These are phyloP conservation scores for Aphelocoma coerulescens DNA, from an alignment of 2,113 vertebrate genomes.

Conservation along the genomic window DNA sequence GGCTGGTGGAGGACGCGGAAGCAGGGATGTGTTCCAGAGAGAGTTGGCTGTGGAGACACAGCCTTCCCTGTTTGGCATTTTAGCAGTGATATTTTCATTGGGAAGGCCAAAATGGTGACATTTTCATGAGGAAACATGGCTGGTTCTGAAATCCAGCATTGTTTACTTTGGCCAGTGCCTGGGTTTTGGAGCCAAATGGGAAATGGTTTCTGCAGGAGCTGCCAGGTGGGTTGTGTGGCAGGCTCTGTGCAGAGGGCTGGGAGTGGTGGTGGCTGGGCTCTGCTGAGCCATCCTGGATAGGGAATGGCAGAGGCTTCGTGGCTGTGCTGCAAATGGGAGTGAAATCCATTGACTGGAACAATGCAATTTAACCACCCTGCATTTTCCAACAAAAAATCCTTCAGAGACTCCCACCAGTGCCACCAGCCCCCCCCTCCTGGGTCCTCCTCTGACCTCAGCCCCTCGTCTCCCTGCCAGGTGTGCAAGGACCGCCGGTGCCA, in stretches of 20 bases:
- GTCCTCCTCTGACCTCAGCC: background rate
- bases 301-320: background rate
- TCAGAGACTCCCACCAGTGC: background rate
- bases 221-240: background rate
- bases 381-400: fast-evolving
- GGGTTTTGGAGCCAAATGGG: background rate
- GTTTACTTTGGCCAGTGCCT: background rate
- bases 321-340: background rate
- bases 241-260: background rate
- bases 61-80: background rate
- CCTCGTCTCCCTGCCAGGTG: conserved; percentile 73
- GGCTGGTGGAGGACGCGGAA: background rate
- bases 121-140: background rate
- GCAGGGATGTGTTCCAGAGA: background rate
- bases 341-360: background rate
- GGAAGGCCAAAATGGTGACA: background rate
- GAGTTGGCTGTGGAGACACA: background rate
- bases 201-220: background rate
- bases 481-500: conserved; percentile 87
- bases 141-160: background rate
- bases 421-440: fast-evolving
- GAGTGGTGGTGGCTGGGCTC: background rate
- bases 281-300: fast-evolving
- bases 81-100: background rate
- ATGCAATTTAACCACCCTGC: fast-evolving